Evolutionary conservation across 2,888 invertebrate species (phyloP), one percentile per base, ranked within the genome.

Genomic region (Chironomus tentans): DNA sequence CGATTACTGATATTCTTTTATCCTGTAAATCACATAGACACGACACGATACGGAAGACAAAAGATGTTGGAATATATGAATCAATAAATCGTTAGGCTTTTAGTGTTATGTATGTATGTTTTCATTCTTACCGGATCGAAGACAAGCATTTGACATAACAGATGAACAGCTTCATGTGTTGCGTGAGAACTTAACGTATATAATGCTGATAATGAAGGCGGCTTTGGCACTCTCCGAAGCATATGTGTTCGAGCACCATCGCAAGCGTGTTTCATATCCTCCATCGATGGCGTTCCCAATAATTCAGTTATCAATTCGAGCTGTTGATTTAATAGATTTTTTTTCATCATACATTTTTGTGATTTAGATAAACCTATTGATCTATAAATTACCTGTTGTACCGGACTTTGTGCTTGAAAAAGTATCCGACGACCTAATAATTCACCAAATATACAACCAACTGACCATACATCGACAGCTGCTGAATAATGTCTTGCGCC

Each of bases 401-500:
- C 94, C 18, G 98, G 98, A 85, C 94, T 97, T 84, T 97, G 96
- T 62, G 98, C 98, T 86, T 98, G 98, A 87, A 99, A 99, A 79
- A 99, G 88, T 80, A 99, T 99, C 80, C 98, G 88, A 78, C 98
- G 87, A 77, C 97, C 95, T 70, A 99, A 89, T 77, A 99, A 88
- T 84, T 99, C 99, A 56, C 98, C 98, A 83, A 99, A 98, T 84
- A 99, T 99, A 85, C 99, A 99, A 69, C 99, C 99, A 68, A 99
- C 98, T 65, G 97, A 97, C 99, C 99, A 99, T 76, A 99, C 95
- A 84, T 99, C 99, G 68, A 99, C 96, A 4, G 97, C 95, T 10
- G 94, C 93, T 6, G 95, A 92, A 86, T 99, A 99, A 83, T 98
- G 97, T 80, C 94, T 92, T 46, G 98, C 97, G 46, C 99, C 99